Evolutionary conservation across 2,888 invertebrate genomes (phyloP), one percentile per base, ranked within the genome.

Genomic region (Cephus pygmeus): DNA sequence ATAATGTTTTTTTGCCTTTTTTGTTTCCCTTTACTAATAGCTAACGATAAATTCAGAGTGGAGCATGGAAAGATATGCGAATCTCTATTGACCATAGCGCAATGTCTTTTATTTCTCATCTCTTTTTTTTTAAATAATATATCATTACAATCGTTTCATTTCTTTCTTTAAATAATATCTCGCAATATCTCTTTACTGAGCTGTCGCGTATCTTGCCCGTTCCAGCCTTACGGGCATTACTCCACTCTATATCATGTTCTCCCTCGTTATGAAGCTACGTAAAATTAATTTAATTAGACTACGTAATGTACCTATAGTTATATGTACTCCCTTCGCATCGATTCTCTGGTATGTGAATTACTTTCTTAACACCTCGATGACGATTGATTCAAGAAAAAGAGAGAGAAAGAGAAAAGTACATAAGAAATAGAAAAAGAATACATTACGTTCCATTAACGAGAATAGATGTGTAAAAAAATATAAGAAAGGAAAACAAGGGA

Each of bases 221-320:
- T 23, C 23, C 23, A 56, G 56, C 56, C 56, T 9, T 56, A 56
- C 56, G 56, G 56, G 9, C 56, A 23, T 56, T 56, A 56, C 56
- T 56, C 56, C 56, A 23, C 56, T 56, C 56, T 56, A 56, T 56
- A 23, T 56, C 23, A 23, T 56, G 23, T 56, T 23, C 56, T 56
- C 56, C 23, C 23, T 23, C 56, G 56, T 56, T 56, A 56, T 9
- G 56, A 56, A 23, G 56, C 56, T 56, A 56, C 56, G 79, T 81
- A 81, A 73, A 76, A 81, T 83, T 82, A 80, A 82, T 80, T 77
- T 79, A 82, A 83, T 83, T 84, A 79, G 84, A 80, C 83, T 79
- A 79, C 79, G 75, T 77, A 76, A 76, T 83, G 82, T 79, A 80
- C 79, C 78, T 83, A 81, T 76, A 79, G 75, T 80, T 81, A 79